Evolutionary conservation across 2,888 invertebrate genomes (phyloP), one percentile per base, ranked within the genome.

Genomic region (Phragmatobia fuliginosa): DNA sequence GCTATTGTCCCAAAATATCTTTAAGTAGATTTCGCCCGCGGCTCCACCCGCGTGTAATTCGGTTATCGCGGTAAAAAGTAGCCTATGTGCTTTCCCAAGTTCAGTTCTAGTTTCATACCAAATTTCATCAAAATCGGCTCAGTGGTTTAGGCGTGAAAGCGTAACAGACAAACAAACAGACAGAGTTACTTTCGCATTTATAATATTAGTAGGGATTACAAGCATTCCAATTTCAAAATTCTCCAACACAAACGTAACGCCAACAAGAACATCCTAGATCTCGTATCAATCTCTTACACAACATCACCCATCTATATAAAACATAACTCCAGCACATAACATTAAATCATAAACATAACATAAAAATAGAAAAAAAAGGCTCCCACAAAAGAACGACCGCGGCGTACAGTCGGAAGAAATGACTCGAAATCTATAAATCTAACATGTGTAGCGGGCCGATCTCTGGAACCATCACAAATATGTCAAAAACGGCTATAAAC

Each of bases 401-500:
- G 78, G 80, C 83, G 71, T 72, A 80, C 79, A 85, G 81, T 81
- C 84, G 83, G 84, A 86, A 84, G 82, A 83, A 84, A 82, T 84
- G 80, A 87, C 88, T 86, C 88, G 92, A 91, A 92, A 93, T 92
- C 90, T 82, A 77, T 82, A 82, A 82, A 82, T 82, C 79, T 80
- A 75, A 75, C 31, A 70, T 68, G 80, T 81, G 79, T 82, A 80
- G 77, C 82, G 71, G 74, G 66, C 79, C 88, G 88, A 86, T 89
- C 91, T 90, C 85, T 76, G 86, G 87, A 88, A 89, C 88, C 93
- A 90, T 94, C 94, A 94, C 94, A 94, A 94, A 94, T 93, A 94
- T 94, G 94, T 94, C 94, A 94, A 85, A 91, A 90, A 87, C 77
- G 88, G 88, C 90, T 86, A 92, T 93, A 93, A 90, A 92, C 89